Conservation (phyloP, 2,888 invertebrate genomes). For the Pyrgus malvae region DNA sequence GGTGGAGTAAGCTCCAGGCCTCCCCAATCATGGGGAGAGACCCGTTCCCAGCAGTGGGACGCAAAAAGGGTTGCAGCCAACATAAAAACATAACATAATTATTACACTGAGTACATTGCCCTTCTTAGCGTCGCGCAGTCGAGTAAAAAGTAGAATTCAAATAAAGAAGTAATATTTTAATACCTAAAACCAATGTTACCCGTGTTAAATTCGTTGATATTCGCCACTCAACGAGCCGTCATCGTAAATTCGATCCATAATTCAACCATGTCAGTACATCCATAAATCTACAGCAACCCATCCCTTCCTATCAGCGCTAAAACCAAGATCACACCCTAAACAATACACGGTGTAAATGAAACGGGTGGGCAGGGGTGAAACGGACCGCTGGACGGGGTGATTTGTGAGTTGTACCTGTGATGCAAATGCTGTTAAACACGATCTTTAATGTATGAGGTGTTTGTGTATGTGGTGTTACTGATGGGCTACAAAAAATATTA, state of each 20-base stretch:
- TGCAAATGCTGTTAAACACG: slow-evolving; percentile 5
- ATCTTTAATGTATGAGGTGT: slow-evolving; percentile 32
- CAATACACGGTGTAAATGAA: slow-evolving; percentile 27
- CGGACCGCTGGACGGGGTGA: slow-evolving; percentile 28
- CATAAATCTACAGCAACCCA: slow-evolving; percentile 17
- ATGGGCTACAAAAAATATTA: too few relatives aligned
- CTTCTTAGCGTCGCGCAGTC: too few relatives aligned
- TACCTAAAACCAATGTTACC: background rate
- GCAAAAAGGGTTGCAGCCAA: too few relatives aligned
- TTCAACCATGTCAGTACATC: slow-evolving; percentile 10
- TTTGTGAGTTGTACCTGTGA: slow-evolving; percentile 39
- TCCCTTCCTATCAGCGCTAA: slow-evolving; percentile 20
- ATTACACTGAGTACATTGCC: too few relatives aligned
- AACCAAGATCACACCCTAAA: slow-evolving; percentile 20
- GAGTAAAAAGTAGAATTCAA: background rate
- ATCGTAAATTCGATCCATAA: slow-evolving; percentile 1
- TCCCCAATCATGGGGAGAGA: too few relatives aligned
- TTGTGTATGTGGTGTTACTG: background rate
- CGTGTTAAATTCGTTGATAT: background rate
- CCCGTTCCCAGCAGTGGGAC: too few relatives aligned
- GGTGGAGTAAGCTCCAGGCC: too few relatives aligned
- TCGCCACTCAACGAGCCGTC: background rate
- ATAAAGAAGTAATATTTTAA: background rate
- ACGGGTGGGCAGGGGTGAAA: slow-evolving; percentile 21
- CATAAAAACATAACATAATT: too few relatives aligned